phyloP scores from a whole-genome alignment of 2,888 invertebrate species.

The Tenodera sinensis region DNA sequence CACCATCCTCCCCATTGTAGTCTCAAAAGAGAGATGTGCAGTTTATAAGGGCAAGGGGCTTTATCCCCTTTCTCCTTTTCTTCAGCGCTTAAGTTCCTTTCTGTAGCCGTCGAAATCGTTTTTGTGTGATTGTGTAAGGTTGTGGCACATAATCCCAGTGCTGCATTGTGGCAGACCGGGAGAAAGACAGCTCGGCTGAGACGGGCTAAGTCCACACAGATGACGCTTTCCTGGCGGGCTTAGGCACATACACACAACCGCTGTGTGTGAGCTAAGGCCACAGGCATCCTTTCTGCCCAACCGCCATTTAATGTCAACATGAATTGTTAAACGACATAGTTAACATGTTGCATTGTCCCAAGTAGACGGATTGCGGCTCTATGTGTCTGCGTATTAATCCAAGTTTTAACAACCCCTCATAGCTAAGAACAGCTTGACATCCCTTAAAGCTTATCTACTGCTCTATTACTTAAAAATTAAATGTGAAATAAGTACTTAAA shows the following conservation, averaged over 20 bases:
- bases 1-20: neutral
- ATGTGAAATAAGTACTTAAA: too few species aligned
- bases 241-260: neutral
- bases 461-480: too few species aligned
- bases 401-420: neutral
- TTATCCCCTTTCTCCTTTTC: neutral
- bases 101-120: conserved; percentile 3
- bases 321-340: neutral
- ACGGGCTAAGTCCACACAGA: neutral
- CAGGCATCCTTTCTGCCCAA: neutral
- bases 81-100: neutral
- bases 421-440: too few species aligned
- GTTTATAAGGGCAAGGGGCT: neutral
- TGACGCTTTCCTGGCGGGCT: neutral
- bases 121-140: neutral
- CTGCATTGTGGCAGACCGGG: neutral
- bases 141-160: neutral
- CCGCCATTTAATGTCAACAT: neutral
- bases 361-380: neutral
- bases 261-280: neutral
- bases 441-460: too few species aligned
- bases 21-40: neutral
- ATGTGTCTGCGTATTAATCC: neutral
- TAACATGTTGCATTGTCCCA: neutral
- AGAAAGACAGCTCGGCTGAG: neutral